Base-by-base conservation (phyloP, 2,888 invertebrate genomes). In the Tribolium freemani region DNA sequence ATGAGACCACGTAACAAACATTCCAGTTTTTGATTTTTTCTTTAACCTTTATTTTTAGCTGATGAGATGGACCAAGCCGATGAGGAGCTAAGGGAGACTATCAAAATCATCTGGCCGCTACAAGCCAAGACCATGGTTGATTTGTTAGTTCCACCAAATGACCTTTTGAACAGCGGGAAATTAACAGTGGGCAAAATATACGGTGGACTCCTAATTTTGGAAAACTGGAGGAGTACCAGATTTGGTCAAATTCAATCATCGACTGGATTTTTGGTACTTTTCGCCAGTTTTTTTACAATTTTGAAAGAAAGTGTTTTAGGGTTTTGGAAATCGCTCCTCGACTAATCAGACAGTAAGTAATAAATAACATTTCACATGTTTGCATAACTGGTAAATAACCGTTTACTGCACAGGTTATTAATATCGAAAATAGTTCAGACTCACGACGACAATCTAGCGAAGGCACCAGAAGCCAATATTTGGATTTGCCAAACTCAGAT, bases 11-110 rank as follows among this genome's bases (percentile, higher is more conserved):
- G 97, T 97, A 89, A 89, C 89, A n/a, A 5, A n/a, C 1, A 1
- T 38, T 38, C 6, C n/a, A n/a, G 8, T 38, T 50, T 50, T 50
- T 50, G 8, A 10, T 11, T 50, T 50, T 50, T 13, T 48, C 10
- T 48, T 50, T 20, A 0, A 8, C 5, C 3, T 9, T 57, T 8
- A 0, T 54, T 85, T 85, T 2, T 81, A 96, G 98, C 97, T 79
- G 96, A 98, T 83, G 99, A 99, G 90, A 99, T 99, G 99, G 98
- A 99, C 89, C 96, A 95, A 90, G 98, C 99, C 74, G 99, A 99
- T 88, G 92, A 93, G 80, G 99, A 99, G 88, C 90, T 99, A 80
- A 90, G 96, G 83, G 95, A 95, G 86, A 98, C 98, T 61, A 95
- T 99, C 83, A 93, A 92, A 83, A 96, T 95, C 85, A 95, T 99